A percentile compares a stretch with the other conserved stretches of the same genome.
Evolutionary conservation across 2,113 vertebrate species (phyloP).

Genomic region (Oryzias curvinotus): DNA sequence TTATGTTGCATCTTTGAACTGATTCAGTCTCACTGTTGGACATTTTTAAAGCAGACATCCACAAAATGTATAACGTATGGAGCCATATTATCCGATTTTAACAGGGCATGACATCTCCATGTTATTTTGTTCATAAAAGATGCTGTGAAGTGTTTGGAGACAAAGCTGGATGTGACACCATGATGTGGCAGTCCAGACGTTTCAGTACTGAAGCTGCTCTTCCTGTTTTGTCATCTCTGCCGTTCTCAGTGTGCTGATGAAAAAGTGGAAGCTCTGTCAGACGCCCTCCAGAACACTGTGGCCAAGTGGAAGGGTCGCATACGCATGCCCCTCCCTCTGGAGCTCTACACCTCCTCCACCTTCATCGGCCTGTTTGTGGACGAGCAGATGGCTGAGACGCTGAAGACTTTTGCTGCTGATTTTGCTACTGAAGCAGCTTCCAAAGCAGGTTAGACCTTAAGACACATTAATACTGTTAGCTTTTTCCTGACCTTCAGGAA

Average conservation of each 20-base stretch:
- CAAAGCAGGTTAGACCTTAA: slow-evolving; percentile 83
- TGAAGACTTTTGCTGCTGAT: slow-evolving; percentile 93
- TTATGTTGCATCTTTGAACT: too few relatives aligned
- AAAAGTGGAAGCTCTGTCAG: slow-evolving; percentile 89
- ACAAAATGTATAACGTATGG: too few relatives aligned
- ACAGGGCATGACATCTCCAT: too few relatives aligned
- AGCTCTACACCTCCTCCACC: slow-evolving; percentile 94
- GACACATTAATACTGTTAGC: too few relatives aligned
- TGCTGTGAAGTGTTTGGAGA: too few relatives aligned
- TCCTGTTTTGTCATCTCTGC: not conserved
- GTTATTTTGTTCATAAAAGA: too few relatives aligned
- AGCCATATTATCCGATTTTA: too few relatives aligned
- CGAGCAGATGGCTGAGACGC: slow-evolving; percentile 90
- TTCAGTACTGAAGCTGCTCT: not conserved
- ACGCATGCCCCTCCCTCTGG: slow-evolving; percentile 87
- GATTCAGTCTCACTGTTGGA: too few relatives aligned
- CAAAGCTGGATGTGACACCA: too few relatives aligned
- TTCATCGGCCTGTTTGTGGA: slow-evolving; percentile 98
- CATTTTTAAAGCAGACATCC: too few relatives aligned
- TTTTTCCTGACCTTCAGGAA: too few relatives aligned
- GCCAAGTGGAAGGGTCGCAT: slow-evolving; percentile 90
- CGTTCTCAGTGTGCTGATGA: slow-evolving; percentile 88
- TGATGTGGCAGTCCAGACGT: not conserved
- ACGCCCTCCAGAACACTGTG: slow-evolving; percentile 87
- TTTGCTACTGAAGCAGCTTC: slow-evolving; percentile 87